A percentile compares a stretch with the other conserved stretches of the same genome.
These are phyloP conservation scores for Brachionus asplanchnoidis DNA, from an alignment of 1,140 invertebrate genomes.

Conservation along the genomic window DNA sequence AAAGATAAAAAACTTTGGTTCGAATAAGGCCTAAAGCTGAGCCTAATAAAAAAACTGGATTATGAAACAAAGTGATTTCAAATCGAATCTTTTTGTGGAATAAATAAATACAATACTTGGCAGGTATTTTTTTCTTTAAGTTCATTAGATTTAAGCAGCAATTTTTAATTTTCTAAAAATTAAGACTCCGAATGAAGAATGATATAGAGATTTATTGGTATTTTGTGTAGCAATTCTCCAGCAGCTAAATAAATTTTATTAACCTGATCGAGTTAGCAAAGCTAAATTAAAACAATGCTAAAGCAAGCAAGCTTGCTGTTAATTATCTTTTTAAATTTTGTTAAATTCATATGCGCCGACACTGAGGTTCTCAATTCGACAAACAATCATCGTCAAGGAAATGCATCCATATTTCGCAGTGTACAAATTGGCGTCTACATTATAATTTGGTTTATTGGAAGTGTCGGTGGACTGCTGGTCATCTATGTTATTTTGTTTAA, in stretches of 20 bases:
- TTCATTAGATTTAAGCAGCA: slow-evolving; percentile 1
- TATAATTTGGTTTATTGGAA: slow-evolving; percentile 43
- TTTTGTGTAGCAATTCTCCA: slow-evolving; percentile 1
- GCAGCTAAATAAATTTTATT: background rate
- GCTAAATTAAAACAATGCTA: background rate
- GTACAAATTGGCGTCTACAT: slow-evolving; percentile 36
- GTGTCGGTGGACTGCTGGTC: slow-evolving; percentile 51
- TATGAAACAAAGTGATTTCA: background rate
- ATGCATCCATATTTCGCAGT: background rate
- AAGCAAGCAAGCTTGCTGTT: background rate
- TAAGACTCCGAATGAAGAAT: background rate
- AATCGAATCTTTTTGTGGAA: background rate
- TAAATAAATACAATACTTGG: slow-evolving; percentile 21
- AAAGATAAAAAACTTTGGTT: background rate
- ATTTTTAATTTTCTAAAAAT: background rate
- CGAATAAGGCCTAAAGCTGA: background rate
- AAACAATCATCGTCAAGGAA: background rate
- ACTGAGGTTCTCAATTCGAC: background rate
- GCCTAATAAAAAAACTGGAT: background rate
- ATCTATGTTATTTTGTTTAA: slow-evolving; percentile 51
- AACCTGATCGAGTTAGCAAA: slow-evolving; percentile 3
- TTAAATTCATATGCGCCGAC: background rate
- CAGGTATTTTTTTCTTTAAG: slow-evolving; percentile 18
- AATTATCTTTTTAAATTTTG: background rate
- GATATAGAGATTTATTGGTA: background rate